Evolutionary conservation across 2,888 invertebrate species (phyloP).

Genomic region (Hemistola chrysoprasaria): DNA sequence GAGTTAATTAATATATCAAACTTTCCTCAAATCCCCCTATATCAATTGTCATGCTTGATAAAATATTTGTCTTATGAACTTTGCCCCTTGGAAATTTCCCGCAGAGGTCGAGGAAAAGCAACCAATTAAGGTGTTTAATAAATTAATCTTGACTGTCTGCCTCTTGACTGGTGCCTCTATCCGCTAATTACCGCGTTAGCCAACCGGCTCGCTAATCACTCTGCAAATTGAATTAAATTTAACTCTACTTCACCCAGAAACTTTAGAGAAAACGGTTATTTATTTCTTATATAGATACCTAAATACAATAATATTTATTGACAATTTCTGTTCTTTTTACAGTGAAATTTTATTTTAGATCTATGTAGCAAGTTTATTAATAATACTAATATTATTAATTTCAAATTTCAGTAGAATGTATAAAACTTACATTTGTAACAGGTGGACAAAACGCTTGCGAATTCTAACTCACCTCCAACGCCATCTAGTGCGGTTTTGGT

Average conservation of each 20-base stretch:
- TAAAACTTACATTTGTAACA: too few species aligned
- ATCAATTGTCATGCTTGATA: conserved; percentile 73
- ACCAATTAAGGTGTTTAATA: conserved; percentile 45
- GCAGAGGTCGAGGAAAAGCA: conserved; percentile 29
- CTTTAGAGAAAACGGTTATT: conserved; percentile 5
- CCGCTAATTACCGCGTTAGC: conserved; percentile 43
- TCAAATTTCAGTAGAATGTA: too few species aligned
- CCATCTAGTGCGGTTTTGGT: too few species aligned
- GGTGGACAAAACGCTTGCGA: too few species aligned
- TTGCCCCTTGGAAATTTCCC: conserved; percentile 32
- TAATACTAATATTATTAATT: too few species aligned
- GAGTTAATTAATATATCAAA: conserved; percentile 81
- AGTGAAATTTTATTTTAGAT: too few species aligned
- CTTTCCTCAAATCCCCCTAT: conserved; percentile 69
- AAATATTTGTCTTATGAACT: conserved; percentile 56
- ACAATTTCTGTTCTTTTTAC: too few species aligned
- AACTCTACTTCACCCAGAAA: conserved; percentile 20
- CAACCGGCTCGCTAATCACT: conserved; percentile 42
- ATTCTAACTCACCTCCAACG: too few species aligned
- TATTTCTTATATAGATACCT: too few species aligned
- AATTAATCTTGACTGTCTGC: conserved; percentile 45
- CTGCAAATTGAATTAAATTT: conserved; percentile 37
- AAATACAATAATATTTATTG: too few species aligned
- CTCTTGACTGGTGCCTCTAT: conserved; percentile 42
- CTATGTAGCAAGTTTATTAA: too few species aligned